A percentile compares a stretch with the other conserved stretches of the same genome.
Evolutionary conservation across 1,140 invertebrate genomes (phyloP).

Genomic region (Bombus ignitus): DNA sequence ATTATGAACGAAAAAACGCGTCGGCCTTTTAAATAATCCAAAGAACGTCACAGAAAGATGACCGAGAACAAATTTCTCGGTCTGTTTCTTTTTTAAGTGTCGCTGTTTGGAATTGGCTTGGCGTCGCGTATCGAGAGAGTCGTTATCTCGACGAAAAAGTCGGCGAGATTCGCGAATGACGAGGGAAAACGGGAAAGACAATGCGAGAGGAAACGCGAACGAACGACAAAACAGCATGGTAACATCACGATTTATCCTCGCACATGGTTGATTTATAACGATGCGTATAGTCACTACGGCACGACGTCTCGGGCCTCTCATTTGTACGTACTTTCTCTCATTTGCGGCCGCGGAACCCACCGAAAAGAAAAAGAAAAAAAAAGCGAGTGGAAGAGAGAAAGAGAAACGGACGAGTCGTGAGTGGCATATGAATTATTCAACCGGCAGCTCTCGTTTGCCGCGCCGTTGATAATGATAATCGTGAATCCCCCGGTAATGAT

Average conservation of each 20-base stretch:
- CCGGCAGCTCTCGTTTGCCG: conserved; percentile 35
- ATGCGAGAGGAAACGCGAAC: background rate
- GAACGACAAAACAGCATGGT: conserved; percentile 29
- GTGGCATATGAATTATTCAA: conserved; percentile 63
- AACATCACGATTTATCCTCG: conserved; percentile 30
- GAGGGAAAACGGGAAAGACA: background rate
- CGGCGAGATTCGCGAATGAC: background rate
- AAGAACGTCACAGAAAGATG: background rate
- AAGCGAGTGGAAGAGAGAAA: background rate
- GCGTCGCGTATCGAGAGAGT: background rate
- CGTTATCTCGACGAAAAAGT: conserved; percentile 1
- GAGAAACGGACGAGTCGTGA: conserved; percentile 14
- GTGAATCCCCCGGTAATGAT: conserved; percentile 53
- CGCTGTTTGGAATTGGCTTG: background rate
- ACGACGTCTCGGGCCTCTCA: conserved; percentile 10
- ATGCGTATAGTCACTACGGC: conserved; percentile 20
- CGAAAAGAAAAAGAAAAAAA: conserved; percentile 14
- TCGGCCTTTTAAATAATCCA: background rate
- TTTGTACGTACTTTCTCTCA: conserved; percentile 33
- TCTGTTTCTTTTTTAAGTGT: background rate
- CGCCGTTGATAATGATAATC: conserved; percentile 63
- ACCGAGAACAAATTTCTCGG: background rate
- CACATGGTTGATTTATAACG: conserved; percentile 52
- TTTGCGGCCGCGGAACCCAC: conserved; percentile 23
- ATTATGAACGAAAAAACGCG: background rate